Percentiles rank a stretch among this genome's conserved stretches.
phyloP scores from a whole-genome alignment of 2,113 vertebrate species.

The Rhinopomastus cyanomelas region DNA sequence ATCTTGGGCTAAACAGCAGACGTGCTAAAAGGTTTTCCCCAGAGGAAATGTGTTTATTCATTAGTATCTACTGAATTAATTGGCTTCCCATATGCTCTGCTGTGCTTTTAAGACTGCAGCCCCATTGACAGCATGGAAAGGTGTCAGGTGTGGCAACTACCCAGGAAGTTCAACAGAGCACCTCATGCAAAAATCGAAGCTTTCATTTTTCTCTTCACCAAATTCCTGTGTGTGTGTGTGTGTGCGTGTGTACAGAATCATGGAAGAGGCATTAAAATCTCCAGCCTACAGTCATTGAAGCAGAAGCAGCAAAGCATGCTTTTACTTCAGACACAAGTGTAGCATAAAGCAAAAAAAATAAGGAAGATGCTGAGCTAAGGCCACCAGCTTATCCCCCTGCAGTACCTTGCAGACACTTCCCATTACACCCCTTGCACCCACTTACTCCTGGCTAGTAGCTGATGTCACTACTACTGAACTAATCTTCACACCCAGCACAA shows the following conservation, averaged over 20 bases:
- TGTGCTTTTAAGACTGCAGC: background rate
- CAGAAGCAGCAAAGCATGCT: background rate
- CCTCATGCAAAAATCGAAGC: background rate
- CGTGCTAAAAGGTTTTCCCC: background rate
- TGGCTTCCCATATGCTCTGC: background rate
- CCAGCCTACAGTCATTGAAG: background rate
- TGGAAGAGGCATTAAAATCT: background rate
- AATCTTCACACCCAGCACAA: background rate
- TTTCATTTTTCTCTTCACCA: background rate
- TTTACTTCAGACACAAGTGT: background rate
- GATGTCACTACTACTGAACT: too few species aligned
- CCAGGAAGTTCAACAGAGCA: background rate
- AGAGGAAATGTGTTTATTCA: conserved; percentile 28
- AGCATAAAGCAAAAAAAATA: background rate
- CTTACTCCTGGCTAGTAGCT: background rate
- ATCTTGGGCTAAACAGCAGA: background rate
- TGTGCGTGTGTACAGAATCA: fast-evolving
- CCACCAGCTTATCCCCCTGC: fast-evolving
- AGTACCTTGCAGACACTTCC: background rate
- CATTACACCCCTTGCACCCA: fast-evolving
- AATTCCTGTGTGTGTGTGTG: background rate
- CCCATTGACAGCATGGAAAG: background rate
- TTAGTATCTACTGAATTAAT: conserved; percentile 36
- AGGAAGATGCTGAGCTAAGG: background rate
- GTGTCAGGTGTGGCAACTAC: background rate